Base-by-base conservation (phyloP, 2,797 vertebrate genomes). In the Pachyuromys duprasi region DNA sequence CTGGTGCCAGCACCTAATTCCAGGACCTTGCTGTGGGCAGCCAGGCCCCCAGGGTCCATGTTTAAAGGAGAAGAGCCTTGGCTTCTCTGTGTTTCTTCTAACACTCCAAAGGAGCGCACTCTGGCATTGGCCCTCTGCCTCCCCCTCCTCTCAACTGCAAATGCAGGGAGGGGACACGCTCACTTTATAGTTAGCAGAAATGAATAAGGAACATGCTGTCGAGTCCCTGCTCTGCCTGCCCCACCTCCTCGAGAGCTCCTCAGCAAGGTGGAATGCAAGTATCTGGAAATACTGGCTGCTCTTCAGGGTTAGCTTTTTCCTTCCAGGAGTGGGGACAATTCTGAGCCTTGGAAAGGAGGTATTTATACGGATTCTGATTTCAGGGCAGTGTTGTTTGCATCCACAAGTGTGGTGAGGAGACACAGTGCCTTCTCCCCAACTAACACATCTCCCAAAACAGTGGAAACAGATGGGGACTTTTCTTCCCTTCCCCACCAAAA, bases 111-210 rank as follows among this genome's bases (percentile, higher is more conserved):
- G 74, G 22, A 65, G 57, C 65, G 57, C 65, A 3, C 55, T 65
- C 33, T 39, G 42, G 72, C 42, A 22, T 79, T 26, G 74, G 9
- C 33, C 39, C 72, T 33, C 74, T 42, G 18, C n/a, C 53, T 24
- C 9, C 18, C 69, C 36, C n/a, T 90, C 69, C 70, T 67, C 28
- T 1, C 69, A 91, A 78, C 28, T 53, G 45, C 72, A 82, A 86
- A 95, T 60, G 45, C 63, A 84, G 49, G 26, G 22, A 53, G 81
- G 78, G 45, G 80, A 88, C n/a, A 2, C 17, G 62, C 90, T 96
- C 53, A 91, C 94, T 96, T 95, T 96, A 93, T 17, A 93, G 80
- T 72, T 76, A 67, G 93, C 81, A 92, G 80, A 80, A 87, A 55
- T 24, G 76, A 91, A 63, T 63, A 91, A 39, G 1, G 17, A 70